These are phyloP conservation scores for Chloropsis cyanopogon DNA, from an alignment of 2,113 vertebrate genomes.

Conservation along the genomic window DNA sequence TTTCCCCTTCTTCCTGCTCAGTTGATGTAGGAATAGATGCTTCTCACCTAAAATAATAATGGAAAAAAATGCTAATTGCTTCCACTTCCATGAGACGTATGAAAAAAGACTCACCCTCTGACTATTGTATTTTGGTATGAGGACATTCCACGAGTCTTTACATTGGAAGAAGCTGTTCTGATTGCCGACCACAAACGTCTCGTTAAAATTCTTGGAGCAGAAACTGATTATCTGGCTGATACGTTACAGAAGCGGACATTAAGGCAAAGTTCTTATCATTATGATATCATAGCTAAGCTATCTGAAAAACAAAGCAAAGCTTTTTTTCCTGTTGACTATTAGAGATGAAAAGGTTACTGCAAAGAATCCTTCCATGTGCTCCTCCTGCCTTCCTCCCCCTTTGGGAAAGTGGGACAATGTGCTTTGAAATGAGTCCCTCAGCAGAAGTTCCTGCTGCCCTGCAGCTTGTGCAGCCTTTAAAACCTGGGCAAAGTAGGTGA, in stretches of 20 bases:
- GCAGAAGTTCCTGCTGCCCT: not conserved
- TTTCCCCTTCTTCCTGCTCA: not conserved
- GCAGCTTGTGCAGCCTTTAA: not conserved
- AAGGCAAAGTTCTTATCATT: slow-evolving; percentile 25
- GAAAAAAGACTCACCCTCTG: slow-evolving; percentile 29
- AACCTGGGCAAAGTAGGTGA: not conserved
- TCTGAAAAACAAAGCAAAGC: slow-evolving; percentile 39
- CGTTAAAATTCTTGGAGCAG: slow-evolving; percentile 56
- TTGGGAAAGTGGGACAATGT: not conserved
- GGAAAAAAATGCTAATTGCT: slow-evolving; percentile 48
- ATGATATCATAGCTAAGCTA: slow-evolving; percentile 50
- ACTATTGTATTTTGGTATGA: slow-evolving; percentile 46
- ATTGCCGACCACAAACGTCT: slow-evolving; percentile 37
- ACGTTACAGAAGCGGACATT: slow-evolving; percentile 13
- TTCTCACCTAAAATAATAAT: slow-evolving; percentile 57
- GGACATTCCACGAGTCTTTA: slow-evolving; percentile 50
- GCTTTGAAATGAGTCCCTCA: not conserved
- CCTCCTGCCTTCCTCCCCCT: not conserved
- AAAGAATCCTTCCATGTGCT: not conserved
- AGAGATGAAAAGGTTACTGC: slow-evolving; percentile 1
- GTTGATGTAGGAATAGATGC: not conserved
- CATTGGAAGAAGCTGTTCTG: slow-evolving; percentile 53
- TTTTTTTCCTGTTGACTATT: slow-evolving; percentile 25
- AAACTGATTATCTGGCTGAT: slow-evolving; percentile 51
- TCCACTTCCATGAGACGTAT: not conserved